These are phyloP conservation scores for Diceros bicornis DNA, from an alignment of 2,797 vertebrate species.

Conservation along the genomic window DNA sequence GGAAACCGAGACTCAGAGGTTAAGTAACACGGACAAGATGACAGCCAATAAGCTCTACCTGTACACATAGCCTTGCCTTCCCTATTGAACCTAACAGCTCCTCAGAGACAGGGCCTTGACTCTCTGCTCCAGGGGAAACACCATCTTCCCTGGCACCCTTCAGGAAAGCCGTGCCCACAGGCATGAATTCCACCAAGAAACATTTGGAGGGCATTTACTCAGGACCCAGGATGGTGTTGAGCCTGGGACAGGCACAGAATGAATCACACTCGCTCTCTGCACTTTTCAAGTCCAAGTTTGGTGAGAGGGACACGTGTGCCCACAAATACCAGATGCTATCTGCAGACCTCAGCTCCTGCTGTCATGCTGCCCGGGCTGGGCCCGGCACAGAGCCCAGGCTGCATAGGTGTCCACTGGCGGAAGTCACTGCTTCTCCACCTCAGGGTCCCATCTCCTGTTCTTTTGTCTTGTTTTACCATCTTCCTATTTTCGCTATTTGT, in stretches of 20 bases:
- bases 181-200: not conserved
- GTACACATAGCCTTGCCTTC: not conserved
- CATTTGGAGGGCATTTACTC: not conserved
- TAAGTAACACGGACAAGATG: not conserved
- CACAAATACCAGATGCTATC: fast-evolving
- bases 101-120: not conserved
- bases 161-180: not conserved
- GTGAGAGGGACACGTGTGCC: not conserved
- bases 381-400: not conserved
- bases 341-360: not conserved
- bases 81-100: not conserved
- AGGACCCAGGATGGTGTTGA: not conserved
- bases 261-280: not conserved
- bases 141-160: no score
- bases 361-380: fast-evolving
- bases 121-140: not conserved
- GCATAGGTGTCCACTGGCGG: fast-evolving
- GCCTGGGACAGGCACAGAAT: not conserved
- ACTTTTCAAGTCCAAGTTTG: no score
- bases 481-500: not conserved
- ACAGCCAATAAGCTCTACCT: not conserved
- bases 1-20: not conserved
- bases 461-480: not conserved
- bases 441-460: not conserved
- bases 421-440: not conserved